Evolutionary conservation across 1,140 invertebrate species (phyloP), one percentile per base, ranked within the genome.

Genomic region (Musca vetustissima): DNA sequence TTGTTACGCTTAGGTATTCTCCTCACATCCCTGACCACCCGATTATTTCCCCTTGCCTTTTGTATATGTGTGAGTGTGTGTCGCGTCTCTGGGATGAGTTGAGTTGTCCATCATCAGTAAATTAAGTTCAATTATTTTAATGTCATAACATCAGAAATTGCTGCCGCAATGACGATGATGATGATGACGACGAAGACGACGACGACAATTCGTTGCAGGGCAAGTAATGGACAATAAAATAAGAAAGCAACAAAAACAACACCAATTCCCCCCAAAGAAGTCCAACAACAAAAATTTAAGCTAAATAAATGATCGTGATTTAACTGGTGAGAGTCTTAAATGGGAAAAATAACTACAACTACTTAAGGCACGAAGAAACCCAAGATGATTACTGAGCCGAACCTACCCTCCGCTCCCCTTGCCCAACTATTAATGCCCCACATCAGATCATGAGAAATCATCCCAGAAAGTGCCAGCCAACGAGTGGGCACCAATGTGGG

Each of bases 91-190:
- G 36, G 2, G 36, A 6, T 43, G 7, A 43, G 36, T 43, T 43
- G 36, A 43, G 36, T 43, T 43, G 36, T 43, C 36, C 36, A 43
- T 43, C 57, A 61, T 61, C 57, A 61, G 57, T 32, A 61, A 61
- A 61, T 61, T 61, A 61, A 61, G 57, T 61, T 61, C 57, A 61
- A 61, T 61, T 61, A 61, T 61, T 61, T 61, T 61, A 61, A 61
- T 61, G 57, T 61, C 57, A 61, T 61, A 61, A 61, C 57, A 61
- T 61, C 57, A 61, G 32, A 61, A 61, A 61, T 61, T 43, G 57
- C 57, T 61, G 57, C 57, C 57, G n/a, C 55, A 28, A 59, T 7
- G 28, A 59, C 22, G 28, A 25, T 22, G 11, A 55, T 22, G n/a
- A n/a, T n/a, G n/a, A n/a, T n/a, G n/a, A n/a, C 6, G 15, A 11